Evolutionary conservation across 2,888 invertebrate species (phyloP).

Genomic region (Tinea semifulvella): DNA sequence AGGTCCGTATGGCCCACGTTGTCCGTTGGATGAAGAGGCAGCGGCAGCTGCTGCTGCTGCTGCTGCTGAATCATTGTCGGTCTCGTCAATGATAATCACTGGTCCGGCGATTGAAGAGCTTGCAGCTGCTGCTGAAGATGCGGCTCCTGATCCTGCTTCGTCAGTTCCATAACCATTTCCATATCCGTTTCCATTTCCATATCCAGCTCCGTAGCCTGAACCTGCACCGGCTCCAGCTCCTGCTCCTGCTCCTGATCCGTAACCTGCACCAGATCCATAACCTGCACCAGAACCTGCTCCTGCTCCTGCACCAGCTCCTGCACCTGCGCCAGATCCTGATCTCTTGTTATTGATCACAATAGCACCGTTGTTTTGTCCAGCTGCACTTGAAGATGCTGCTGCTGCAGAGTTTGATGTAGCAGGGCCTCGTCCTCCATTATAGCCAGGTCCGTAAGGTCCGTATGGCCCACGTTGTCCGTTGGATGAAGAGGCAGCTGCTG

Average conservation of each 20-base stretch:
- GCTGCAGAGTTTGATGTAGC: neutral
- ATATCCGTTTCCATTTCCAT: neutral
- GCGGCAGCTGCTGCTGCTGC: neutral
- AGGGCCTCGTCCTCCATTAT: neutral
- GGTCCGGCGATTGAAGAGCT: constrained; percentile 8
- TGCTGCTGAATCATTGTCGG: constrained; percentile 16
- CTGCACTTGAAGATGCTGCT: neutral
- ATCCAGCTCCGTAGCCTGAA: neutral
- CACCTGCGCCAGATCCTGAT: neutral
- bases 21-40: neutral
- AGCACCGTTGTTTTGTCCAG: neutral
- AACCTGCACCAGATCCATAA: neutral
- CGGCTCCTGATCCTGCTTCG: neutral
- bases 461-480: neutral
- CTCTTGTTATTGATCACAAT: neutral
- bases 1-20: neutral
- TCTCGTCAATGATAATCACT: neutral
- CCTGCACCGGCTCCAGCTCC: neutral
- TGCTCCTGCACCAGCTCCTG: neutral
- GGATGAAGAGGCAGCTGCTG: neutral
- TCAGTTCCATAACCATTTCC: neutral
- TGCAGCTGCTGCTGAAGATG: constrained; percentile 13
- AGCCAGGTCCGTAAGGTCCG: neutral
- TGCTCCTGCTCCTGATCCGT: neutral
- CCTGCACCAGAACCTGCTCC: neutral